phyloP scores from a whole-genome alignment of 2,113 vertebrate genomes.

The Neodontobutis hainanensis region DNA sequence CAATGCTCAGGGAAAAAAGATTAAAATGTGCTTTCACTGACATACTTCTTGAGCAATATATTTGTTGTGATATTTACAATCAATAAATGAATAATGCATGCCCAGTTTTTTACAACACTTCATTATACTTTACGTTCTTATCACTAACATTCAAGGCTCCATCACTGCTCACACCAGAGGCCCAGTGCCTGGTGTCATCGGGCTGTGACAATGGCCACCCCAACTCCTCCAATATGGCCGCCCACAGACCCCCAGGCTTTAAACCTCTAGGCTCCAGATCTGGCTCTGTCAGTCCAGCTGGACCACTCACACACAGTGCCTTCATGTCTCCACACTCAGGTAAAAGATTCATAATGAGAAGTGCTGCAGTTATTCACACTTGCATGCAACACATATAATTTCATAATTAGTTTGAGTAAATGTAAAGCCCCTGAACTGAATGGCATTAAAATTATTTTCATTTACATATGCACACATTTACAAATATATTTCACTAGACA shows the following conservation, averaged over 20 bases:
- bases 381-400: too few relatives aligned
- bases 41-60: too few relatives aligned
- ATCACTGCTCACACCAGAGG: slow-evolving; percentile 69
- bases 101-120: too few relatives aligned
- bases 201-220: slow-evolving; percentile 76
- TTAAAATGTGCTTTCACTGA: too few relatives aligned
- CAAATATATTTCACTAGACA: neutral
- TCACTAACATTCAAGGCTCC: slow-evolving; percentile 57
- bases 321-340: slow-evolving; percentile 77
- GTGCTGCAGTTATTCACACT: too few relatives aligned
- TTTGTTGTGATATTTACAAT: too few relatives aligned
- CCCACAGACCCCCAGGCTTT: slow-evolving; percentile 73
- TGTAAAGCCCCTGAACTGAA: too few relatives aligned
- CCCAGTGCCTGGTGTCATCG: slow-evolving; percentile 69
- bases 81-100: too few relatives aligned
- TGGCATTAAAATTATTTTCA: too few relatives aligned
- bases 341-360: slow-evolving; percentile 23
- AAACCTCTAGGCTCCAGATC: slow-evolving; percentile 75
- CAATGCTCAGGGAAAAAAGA: too few relatives aligned
- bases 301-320: slow-evolving; percentile 52
- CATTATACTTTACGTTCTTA: neutral
- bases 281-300: slow-evolving; percentile 58
- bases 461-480: too few relatives aligned
- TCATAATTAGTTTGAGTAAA: too few relatives aligned
- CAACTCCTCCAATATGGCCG: slow-evolving; percentile 58